phyloP scores from a whole-genome alignment of 2,797 vertebrate species.

The Apogon talboti region DNA sequence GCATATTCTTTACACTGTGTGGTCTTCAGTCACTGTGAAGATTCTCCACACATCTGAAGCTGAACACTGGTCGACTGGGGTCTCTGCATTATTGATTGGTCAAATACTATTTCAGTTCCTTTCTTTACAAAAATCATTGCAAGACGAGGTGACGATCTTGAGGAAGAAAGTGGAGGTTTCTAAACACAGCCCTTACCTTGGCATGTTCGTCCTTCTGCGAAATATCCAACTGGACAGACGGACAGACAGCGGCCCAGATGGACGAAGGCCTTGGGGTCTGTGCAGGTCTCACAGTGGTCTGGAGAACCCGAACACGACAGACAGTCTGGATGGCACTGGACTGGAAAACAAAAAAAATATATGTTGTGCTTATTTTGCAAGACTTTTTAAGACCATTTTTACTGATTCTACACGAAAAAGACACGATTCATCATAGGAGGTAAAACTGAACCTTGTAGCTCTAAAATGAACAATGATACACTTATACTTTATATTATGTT shows the following conservation, averaged over 20 bases:
- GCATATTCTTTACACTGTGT: no score
- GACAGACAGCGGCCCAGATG: slow-evolving; percentile 86
- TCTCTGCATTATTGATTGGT: no score
- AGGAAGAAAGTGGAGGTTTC: not conserved
- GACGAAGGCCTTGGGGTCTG: slow-evolving; percentile 80
- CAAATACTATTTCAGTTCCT: not conserved
- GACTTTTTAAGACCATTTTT: no score
- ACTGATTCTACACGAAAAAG: no score
- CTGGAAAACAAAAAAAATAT: slow-evolving; percentile 69
- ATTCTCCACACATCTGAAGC: no score
- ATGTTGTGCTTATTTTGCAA: not conserved
- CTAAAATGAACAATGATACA: no score
- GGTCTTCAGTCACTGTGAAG: no score
- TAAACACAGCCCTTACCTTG: slow-evolving; percentile 80
- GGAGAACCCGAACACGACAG: slow-evolving; percentile 85
- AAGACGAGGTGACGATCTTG: not conserved
- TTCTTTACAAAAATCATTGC: not conserved
- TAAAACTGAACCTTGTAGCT: no score
- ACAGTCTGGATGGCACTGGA: slow-evolving; percentile 89
- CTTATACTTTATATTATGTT: no score
- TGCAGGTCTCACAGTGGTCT: slow-evolving; percentile 88
- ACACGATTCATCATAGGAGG: no score
- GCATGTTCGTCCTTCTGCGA: slow-evolving; percentile 82
- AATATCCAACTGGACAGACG: slow-evolving; percentile 86
- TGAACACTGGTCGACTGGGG: no score